Percentiles rank a stretch among this genome's conserved stretches.
These are phyloP conservation scores for Lipotes vexillifer DNA, from an alignment of 2,113 vertebrate species.

Conservation along the genomic window DNA sequence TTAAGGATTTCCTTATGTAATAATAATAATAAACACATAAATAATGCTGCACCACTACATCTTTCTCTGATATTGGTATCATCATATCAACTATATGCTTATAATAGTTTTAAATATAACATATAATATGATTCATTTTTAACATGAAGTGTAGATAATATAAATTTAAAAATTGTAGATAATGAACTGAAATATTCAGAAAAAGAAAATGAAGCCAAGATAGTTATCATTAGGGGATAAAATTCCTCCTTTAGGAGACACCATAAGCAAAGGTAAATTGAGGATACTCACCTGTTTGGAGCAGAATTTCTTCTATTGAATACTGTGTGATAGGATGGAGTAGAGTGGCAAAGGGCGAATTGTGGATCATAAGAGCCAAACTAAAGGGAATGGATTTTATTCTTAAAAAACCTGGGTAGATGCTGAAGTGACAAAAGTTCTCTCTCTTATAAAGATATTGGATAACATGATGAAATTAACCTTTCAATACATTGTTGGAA, in stretches of 20 bases:
- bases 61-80: neutral
- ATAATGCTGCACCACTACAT: neutral
- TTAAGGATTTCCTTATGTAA: neutral
- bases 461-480: neutral
- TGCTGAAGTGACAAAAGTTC: neutral
- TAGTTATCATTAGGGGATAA: neutral
- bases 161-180: neutral
- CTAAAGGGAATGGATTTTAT: neutral
- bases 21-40: neutral
- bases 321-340: neutral
- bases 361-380: neutral
- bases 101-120: neutral
- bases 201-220: neutral
- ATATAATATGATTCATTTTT: neutral
- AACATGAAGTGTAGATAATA: neutral
- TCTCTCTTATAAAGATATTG: neutral
- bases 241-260: neutral
- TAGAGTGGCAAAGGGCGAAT: neutral
- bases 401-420: neutral
- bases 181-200: neutral
- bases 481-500: neutral
- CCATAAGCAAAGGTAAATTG: neutral
- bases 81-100: neutral
- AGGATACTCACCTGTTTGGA: neutral
- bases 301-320: neutral